Base-by-base conservation (phyloP, 2,113 vertebrate species). In the Scartelaos histophorus region DNA sequence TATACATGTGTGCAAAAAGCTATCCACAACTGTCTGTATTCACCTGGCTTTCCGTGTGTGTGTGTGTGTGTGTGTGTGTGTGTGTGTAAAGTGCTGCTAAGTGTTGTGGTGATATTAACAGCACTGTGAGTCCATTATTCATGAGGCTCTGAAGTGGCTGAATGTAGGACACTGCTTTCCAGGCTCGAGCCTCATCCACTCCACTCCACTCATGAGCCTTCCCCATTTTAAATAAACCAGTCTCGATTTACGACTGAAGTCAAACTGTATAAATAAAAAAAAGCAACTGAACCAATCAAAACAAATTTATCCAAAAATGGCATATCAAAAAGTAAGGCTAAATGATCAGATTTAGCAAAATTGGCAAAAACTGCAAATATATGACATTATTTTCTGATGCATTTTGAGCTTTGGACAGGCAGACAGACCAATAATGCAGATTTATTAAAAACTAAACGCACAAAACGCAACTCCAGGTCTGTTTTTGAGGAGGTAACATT, bases 41-140 rank as follows among this genome's bases (percentile, higher is more conserved):
- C 56, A 58, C 21, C 22, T 12, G 3, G 11, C 7, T 24, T 24
- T 29, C 16, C 24, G 22, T 51, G 61, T 73, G 61, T 74, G 61
- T 78, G 74, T 74, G 12, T 53, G 61, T 73, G 61, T 72, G 61
- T 78, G 74, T 74, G 58, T 15, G 24, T 61, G 25, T 61, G 6
- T 34, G 7, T 61, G 25, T 61, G 25, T 34, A 34, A 61, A 61
- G 58, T 61, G 58, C 25, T 61, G 15, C 34, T 6, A 61, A 61
- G 58, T 34, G 58, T 61, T 61, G 24, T 29, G 58, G 24, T 34
- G 25, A 61, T 61, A 61, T 61, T 61, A 61, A 61, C 25, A 19
- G 15, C 15, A 61, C 22, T 34, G 58, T 34, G 58, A 34, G 24
- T 61, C 58, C 58, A 61, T 61, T 61, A 61, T 61, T 61, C 58